Base-by-base conservation (phyloP, 92 coral and sea anemone genomes). In the Paragorgia papillata region DNA sequence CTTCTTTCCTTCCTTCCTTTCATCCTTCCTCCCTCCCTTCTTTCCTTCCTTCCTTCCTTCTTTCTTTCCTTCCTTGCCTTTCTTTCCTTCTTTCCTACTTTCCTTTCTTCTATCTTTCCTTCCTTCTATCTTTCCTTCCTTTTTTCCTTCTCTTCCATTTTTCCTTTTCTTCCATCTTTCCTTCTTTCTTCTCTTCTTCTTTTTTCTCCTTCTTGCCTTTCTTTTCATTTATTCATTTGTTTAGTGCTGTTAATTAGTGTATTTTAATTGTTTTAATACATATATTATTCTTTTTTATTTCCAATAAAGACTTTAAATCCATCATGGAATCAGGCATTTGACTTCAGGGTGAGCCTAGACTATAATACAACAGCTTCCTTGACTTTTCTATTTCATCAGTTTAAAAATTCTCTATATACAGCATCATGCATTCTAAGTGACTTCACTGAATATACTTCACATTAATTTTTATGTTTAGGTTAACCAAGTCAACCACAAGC, bases 241-340 rank as follows among this genome's bases (percentile, higher is more conserved):
- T 37, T 37, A n/a, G n/a, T n/a, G n/a, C n/a, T n/a, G n/a, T n/a
- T n/a, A 10, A 37, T 37, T 37, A 10, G 10, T 37, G 15, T 46
- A n/a, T 46, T 6, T 46, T 15, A 6, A 2, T 15, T 7, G 14
- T 46, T 46, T 46, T 5, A 4, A 5, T 12, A 4, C 12, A 12
- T 37, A 4, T 4, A 37, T 4, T 37, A 37, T 37, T 20, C 12
- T 54, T 3, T 15, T 24, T 9, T 18, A 3, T 25, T 27, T 57
- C 32, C 13, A 27, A 51, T 56, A 5, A 78, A 94, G 98, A 91
- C 92, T 17, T 48, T 94, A 61, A 88, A 88, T 66, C 98, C 98
- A 71, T 43, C n/a, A 34, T 94, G 98, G 98, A 85, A 88, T 81
- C 73, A 90, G 67, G 90, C 60, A 66, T 94, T 94, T 62, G 64